phyloP scores from a whole-genome alignment of 2,113 vertebrate species.

The Cyprinodon tularosa region DNA sequence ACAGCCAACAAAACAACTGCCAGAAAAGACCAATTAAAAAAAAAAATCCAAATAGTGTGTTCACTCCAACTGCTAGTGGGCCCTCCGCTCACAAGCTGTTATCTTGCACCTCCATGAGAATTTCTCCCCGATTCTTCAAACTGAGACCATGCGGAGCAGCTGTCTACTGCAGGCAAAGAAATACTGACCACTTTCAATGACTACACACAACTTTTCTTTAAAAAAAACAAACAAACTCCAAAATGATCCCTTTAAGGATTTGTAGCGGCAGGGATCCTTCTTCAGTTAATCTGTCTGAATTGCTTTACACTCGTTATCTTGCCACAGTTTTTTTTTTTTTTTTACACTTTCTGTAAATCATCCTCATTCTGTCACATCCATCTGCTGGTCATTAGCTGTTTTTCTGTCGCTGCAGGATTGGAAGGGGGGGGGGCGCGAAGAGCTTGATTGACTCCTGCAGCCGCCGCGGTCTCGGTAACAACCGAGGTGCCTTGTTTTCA shows the following conservation, averaged over 20 bases:
- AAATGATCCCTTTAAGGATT: not conserved
- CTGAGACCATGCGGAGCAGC: not conserved
- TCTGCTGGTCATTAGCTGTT: slow-evolving; percentile 58
- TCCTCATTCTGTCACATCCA: slow-evolving; percentile 66
- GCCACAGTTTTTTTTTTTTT: not conserved
- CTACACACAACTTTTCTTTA: not conserved
- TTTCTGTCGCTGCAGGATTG: slow-evolving; percentile 55
- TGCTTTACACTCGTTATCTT: slow-evolving; percentile 24
- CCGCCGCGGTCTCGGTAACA: slow-evolving; percentile 21
- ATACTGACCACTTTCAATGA: not conserved
- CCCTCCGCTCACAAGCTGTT: not conserved
- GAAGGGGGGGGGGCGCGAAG: slow-evolving; percentile 2
- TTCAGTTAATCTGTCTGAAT: slow-evolving; percentile 23
- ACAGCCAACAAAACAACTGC: not conserved
- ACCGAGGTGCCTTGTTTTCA: slow-evolving; percentile 56
- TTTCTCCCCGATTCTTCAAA: not conserved
- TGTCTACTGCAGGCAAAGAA: not conserved
- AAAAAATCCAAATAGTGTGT: not conserved
- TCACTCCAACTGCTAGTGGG: not conserved
- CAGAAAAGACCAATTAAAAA: not conserved
- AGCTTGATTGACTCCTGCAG: slow-evolving; percentile 34
- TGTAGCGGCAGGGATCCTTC: slow-evolving; percentile 17
- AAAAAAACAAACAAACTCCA: not conserved
- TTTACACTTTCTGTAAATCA: slow-evolving; percentile 42
- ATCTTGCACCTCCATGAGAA: not conserved